Conservation (phyloP, 2,797 vertebrate genomes). For the Falco cherrug region DNA sequence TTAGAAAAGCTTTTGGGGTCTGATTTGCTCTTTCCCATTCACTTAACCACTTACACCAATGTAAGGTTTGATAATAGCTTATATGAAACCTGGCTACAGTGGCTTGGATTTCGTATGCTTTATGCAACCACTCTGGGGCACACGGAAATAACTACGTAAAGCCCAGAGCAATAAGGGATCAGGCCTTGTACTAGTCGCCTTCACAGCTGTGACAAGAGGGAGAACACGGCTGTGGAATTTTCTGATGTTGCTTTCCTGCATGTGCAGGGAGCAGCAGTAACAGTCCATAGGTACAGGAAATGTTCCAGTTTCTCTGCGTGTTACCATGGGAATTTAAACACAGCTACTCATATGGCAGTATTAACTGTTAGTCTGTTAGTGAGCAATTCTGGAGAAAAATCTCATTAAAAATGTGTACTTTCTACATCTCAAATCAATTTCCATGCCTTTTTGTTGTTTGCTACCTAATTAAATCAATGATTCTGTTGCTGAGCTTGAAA, state of each 20-base stretch:
- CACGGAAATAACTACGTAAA: accelerated
- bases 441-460: background rate
- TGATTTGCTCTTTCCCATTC: background rate
- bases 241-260: background rate
- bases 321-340: background rate
- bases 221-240: background rate
- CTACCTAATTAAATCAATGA: background rate
- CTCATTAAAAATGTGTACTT: background rate
- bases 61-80: background rate
- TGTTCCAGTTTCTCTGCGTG: background rate
- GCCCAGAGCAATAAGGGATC: background rate
- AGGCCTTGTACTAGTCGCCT: background rate
- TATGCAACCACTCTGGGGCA: background rate
- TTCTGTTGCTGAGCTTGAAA: background rate
- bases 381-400: background rate
- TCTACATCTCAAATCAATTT: background rate
- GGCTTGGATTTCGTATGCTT: background rate
- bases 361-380: background rate
- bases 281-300: background rate
- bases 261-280: background rate
- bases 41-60: background rate
- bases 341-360: background rate
- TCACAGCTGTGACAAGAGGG: background rate
- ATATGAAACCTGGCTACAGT: background rate
- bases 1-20: background rate